Evolutionary conservation across 1,140 invertebrate genomes (phyloP), one percentile per base, ranked within the genome.

Genomic region (Drosophila melanica): DNA sequence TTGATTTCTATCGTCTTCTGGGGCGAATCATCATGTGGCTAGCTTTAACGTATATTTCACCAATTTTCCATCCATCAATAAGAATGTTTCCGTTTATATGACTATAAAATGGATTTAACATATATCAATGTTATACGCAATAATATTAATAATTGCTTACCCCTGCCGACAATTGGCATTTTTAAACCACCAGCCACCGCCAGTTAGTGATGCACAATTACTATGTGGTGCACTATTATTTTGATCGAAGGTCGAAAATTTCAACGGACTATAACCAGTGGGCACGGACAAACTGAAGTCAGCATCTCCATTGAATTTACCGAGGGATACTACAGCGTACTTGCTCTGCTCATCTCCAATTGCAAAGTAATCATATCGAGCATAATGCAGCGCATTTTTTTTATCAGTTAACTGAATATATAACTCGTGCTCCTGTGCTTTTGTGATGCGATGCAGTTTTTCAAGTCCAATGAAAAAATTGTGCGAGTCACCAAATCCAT

Each of bases 381-480:
- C 45, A 2, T 0, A 12, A 33, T 12, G 10, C 1, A 0, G 3
- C 0, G 0, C 1, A 16, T 20, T 18, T 0, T 10, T 12, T 1
- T 0, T 0, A 23, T 8, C 0, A n/a, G 4, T 53, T 3, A 68
- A 1, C 0, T 2, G 0, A 20, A 62, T 11, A 14, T 1, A 4
- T 45, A 62, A n/a, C 30, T 62, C 16, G 3, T 62, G 8, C 5
- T 2, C 16, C 20, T 37, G 1, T 4, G 39, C 42, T 9, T 30
- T 18, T 8, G 66, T 68, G 5, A 69, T 10, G 5, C 16, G 37
- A 33, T 69, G 5, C 1, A 69, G 33, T 0, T 62, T 30, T 27
- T 62, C 11, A 6, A 69, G 18, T n/a, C 66, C 66, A 37, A 69
- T 9, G 14, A 69, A 69, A 39, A 45, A 53, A 1, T 69, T 4